Base-by-base conservation (phyloP, 1,140 invertebrate genomes). In the Lysiphlebus fabarum region DNA sequence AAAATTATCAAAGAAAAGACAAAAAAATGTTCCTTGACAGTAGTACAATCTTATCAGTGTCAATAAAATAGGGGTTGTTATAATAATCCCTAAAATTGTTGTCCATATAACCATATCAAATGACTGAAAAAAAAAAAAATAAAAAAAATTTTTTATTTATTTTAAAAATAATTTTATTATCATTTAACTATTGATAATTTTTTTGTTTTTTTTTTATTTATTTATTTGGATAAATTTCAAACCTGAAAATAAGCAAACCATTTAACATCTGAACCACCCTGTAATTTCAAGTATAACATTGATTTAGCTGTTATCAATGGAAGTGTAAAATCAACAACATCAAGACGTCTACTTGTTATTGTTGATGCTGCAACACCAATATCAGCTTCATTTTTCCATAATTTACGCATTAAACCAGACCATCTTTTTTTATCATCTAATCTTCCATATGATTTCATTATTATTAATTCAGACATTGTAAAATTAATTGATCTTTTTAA, bases 161-260 rank as follows among this genome's bases (percentile, higher is more conserved):
- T n/a, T n/a, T n/a, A n/a, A n/a, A n/a, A n/a, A n/a, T n/a, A n/a
- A n/a, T n/a, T n/a, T n/a, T n/a, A n/a, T n/a, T n/a, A n/a, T n/a
- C n/a, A n/a, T n/a, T n/a, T n/a, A n/a, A n/a, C n/a, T n/a, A n/a
- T n/a, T n/a, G n/a, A n/a, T n/a, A n/a, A n/a, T n/a, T n/a, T n/a
- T n/a, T n/a, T n/a, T n/a, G n/a, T n/a, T n/a, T n/a, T n/a, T n/a
- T n/a, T n/a, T n/a, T n/a, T n/a, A n/a, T n/a, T n/a, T n/a, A n/a
- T 26, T 26, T 26, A 26, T 26, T 26, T 1, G 17, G 17, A 26
- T 26, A 26, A 12, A n/a, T 45, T n/a, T n/a, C 17, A 7, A 55
- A 74, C 72, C 66, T 65, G 62, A 6, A 70, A 66, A 42, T 73
- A 71, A 7, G 62, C 56, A 6, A 65, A 59, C 73, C 71, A 75